Evolutionary conservation across 64 coral and sea anemone genomes (phyloP).

Genomic region (Montipora capricornis): DNA sequence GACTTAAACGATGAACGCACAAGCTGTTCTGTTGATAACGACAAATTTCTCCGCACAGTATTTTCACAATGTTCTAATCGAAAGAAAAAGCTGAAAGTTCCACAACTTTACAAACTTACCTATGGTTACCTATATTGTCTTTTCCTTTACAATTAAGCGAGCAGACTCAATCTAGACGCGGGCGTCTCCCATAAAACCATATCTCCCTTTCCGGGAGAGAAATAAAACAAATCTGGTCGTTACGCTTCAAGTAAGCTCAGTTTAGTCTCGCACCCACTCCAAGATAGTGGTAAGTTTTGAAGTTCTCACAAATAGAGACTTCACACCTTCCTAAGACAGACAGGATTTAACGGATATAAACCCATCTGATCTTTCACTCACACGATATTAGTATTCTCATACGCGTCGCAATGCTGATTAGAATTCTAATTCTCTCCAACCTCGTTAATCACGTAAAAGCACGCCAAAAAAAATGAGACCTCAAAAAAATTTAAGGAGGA

Average conservation of each 20-base stretch:
- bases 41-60: background rate
- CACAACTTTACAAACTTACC: slow-evolving; percentile 23
- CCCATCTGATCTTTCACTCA: background rate
- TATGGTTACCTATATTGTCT: slow-evolving; percentile 2
- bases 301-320: background rate
- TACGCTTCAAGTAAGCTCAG: background rate
- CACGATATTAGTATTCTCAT: too few species aligned
- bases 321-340: background rate
- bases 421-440: too few species aligned
- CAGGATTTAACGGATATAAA: background rate
- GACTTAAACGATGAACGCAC: background rate
- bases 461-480: too few species aligned
- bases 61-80: background rate
- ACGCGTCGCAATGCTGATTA: too few species aligned
- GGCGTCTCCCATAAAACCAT: background rate
- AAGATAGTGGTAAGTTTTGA: background rate
- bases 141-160: slow-evolving; percentile 12
- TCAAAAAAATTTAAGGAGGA: too few species aligned
- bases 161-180: background rate
- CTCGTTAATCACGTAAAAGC: too few species aligned
- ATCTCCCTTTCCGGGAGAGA: slow-evolving; percentile 1
- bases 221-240: background rate
- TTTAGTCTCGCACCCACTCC: background rate
- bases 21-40: background rate
- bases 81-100: background rate